These are phyloP conservation scores for Meloidogyne exigua DNA, from an alignment of 1,140 invertebrate species.

Conservation along the genomic window DNA sequence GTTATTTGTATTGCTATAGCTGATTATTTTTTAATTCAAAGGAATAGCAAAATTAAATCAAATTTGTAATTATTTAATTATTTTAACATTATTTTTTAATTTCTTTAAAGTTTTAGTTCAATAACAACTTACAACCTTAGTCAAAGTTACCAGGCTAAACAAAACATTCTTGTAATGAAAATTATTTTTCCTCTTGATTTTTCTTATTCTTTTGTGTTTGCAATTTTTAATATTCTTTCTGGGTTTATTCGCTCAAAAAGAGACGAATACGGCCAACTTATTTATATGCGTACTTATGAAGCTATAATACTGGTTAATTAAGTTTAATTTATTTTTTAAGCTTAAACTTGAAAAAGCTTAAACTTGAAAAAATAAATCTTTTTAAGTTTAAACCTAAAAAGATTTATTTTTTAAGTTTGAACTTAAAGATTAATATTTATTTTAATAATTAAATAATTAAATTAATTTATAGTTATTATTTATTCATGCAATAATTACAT, in stretches of 20 bases:
- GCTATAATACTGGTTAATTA: slow-evolving; percentile 12
- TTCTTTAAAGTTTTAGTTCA: slow-evolving; percentile 14
- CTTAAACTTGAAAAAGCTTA: no score
- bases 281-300: slow-evolving; percentile 20
- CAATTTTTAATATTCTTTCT: slow-evolving; percentile 17
- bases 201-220: slow-evolving; percentile 21
- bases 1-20: slow-evolving; percentile 24
- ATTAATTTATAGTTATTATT: slow-evolving; percentile 6
- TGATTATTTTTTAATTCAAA: slow-evolving; percentile 17
- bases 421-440: no score
- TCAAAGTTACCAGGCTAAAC: slow-evolving; percentile 14
- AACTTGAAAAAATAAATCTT: no score
- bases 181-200: slow-evolving; percentile 25
- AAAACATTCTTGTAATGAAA: slow-evolving; percentile 19
- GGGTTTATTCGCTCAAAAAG: slow-evolving; percentile 17
- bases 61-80: slow-evolving; percentile 4
- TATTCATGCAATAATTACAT: slow-evolving; percentile 18
- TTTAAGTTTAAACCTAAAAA: no score
- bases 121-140: slow-evolving; percentile 10
- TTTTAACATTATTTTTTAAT: no score
- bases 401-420: not conserved
- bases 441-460: no score
- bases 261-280: not conserved
- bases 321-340: not conserved
- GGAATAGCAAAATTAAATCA: slow-evolving; percentile 17